phyloP scores from a whole-genome alignment of 2,888 invertebrate genomes.

The Thymelicus sylvestris region DNA sequence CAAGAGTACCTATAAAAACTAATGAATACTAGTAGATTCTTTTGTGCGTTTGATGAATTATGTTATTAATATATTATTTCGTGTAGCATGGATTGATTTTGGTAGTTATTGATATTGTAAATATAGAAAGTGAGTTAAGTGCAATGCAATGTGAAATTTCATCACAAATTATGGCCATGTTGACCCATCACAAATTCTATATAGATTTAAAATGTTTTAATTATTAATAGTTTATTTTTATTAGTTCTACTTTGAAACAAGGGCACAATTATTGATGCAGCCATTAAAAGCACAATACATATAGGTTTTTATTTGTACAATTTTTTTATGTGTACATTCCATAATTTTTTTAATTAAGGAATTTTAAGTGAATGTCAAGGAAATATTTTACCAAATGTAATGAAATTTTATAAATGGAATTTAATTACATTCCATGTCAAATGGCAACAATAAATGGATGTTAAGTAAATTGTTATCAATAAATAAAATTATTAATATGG shows the following conservation, averaged over 20 bases:
- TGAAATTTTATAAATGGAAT: conserved; percentile 13
- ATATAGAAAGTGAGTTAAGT: background rate
- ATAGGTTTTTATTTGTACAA: background rate
- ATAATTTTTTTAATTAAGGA: background rate
- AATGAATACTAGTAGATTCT: too few relatives aligned
- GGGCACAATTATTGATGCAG: conserved; percentile 24
- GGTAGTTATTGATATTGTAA: too few relatives aligned
- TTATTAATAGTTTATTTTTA: conserved; percentile 36
- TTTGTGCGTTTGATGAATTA: too few relatives aligned
- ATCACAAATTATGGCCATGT: conserved; percentile 10
- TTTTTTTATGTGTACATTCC: background rate
- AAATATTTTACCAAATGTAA: conserved; percentile 2
- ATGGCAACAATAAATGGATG: conserved; percentile 3
- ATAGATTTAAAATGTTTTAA: conserved; percentile 6
- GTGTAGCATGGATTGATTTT: background rate
- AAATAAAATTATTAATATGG: conserved; percentile 38
- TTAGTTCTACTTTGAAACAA: conserved; percentile 14
- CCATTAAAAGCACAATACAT: background rate
- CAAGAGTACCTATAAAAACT: conserved; percentile 31
- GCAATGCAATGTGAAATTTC: background rate
- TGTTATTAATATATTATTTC: background rate
- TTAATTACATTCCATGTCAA: conserved; percentile 28
- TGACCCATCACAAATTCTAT: conserved; percentile 7
- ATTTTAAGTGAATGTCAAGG: background rate
- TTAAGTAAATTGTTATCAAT: conserved; percentile 40